These are phyloP conservation scores for Neodiprion lecontei DNA, from an alignment of 1,140 invertebrate genomes.

Conservation along the genomic window DNA sequence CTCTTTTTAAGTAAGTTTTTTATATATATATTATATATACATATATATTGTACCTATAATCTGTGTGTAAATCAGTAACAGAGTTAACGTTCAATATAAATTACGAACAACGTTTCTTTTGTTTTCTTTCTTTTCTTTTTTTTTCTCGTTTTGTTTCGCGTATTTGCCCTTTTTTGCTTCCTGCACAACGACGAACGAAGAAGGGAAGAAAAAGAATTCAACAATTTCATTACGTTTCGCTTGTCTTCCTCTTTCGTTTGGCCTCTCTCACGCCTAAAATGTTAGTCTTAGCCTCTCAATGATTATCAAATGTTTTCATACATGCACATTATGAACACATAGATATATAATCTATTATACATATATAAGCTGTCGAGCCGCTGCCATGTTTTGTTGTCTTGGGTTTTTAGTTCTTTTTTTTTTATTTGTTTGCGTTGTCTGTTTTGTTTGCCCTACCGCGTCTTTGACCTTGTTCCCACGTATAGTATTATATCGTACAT, in stretches of 20 bases:
- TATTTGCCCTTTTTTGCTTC: too few relatives aligned
- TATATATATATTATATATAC: slow-evolving; percentile 11
- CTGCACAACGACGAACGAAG: too few relatives aligned
- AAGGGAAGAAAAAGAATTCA: too few relatives aligned
- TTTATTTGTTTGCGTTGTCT: neutral
- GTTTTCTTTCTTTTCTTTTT: neutral
- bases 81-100: neutral
- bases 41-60: slow-evolving; percentile 9
- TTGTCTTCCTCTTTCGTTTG: neutral
- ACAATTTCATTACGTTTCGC: too few relatives aligned
- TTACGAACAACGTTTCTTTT: neutral
- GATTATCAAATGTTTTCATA: slow-evolving; percentile 60
- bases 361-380: slow-evolving; percentile 52
- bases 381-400: slow-evolving; percentile 38
- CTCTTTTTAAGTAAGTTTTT: slow-evolving; percentile 25
- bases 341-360: too few relatives aligned
- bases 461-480: neutral
- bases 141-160: neutral
- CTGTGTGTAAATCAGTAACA: neutral
- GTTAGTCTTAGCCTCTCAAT: slow-evolving; percentile 65
- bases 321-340: too few relatives aligned
- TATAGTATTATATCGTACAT: slow-evolving; percentile 18
- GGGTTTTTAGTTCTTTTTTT: neutral
- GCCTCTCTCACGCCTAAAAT: slow-evolving; percentile 28
- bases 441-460: neutral